phyloP scores from a whole-genome alignment of 2,797 vertebrate genomes.

The Lacerta agilis region DNA sequence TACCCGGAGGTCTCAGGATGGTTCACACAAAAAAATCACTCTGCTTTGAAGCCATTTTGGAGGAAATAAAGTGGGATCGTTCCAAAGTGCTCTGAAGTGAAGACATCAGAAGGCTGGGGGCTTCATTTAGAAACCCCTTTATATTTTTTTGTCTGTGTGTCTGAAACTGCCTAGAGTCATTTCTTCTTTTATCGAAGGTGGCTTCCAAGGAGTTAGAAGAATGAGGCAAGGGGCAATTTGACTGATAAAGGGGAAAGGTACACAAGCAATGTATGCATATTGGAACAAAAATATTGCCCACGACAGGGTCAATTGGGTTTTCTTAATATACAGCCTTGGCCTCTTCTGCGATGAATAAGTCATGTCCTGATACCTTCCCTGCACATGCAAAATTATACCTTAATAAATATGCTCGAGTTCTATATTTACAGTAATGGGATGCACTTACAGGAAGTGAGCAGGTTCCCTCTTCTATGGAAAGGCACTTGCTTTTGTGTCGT shows the following conservation, averaged over 20 bases:
- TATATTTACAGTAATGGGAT: constrained; percentile 21
- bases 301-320: neutral
- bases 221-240: neutral
- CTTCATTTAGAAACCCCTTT: too few relatives aligned
- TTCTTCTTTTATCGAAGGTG: too few relatives aligned
- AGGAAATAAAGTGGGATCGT: too few relatives aligned
- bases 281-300: neutral
- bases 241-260: too few relatives aligned
- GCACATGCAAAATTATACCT: neutral
- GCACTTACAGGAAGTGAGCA: constrained; percentile 43
- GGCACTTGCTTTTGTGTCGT: constrained; percentile 50
- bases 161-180: neutral
- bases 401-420: constrained; percentile 13
- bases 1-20: too few relatives aligned
- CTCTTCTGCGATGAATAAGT: neutral
- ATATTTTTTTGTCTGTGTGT: too few relatives aligned
- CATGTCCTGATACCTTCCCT: neutral
- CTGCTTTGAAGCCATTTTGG: neutral
- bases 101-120: too few relatives aligned
- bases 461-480: neutral
- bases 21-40: neutral
- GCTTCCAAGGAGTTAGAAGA: neutral
- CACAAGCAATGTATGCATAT: neutral
- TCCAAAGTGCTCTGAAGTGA: neutral
- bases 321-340: neutral